Percentiles rank a stretch among this genome's conserved stretches.
Conservation (phyloP, 2,797 vertebrate species). For the Petrocephalus sullivani region DNA sequence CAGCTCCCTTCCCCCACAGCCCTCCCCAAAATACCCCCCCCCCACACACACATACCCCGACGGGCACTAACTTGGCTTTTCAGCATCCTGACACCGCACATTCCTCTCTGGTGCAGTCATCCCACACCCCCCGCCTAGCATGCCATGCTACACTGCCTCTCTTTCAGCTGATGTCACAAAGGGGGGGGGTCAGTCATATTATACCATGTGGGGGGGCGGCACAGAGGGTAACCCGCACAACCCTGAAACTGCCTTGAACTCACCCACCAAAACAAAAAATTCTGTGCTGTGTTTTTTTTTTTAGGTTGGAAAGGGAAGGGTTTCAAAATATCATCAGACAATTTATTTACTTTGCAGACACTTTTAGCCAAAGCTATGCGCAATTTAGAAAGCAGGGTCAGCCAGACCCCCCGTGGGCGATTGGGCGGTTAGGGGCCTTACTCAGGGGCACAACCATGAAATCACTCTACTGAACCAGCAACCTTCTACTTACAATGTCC, state of each 20-base stretch:
- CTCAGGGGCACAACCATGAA: background rate
- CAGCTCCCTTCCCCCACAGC: background rate
- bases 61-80: background rate
- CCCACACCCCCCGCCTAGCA: slow-evolving; percentile 21
- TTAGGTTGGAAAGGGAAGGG: background rate
- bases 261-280: background rate
- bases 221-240: background rate
- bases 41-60: too few relatives aligned
- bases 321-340: background rate
- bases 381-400: background rate
- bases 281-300: background rate
- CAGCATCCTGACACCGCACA: slow-evolving; percentile 18
- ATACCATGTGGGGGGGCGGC: slow-evolving; percentile 31
- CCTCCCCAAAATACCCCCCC: background rate
- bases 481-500: background rate
- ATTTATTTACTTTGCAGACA: background rate
- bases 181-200: slow-evolving; percentile 49
- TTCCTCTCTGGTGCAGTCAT: slow-evolving; percentile 51
- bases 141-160: slow-evolving; percentile 42
- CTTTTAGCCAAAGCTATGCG: background rate
- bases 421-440: background rate
- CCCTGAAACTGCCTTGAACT: background rate
- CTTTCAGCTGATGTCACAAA: slow-evolving; percentile 56
- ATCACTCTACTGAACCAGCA: background rate
- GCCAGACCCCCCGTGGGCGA: background rate